phyloP scores from a whole-genome alignment of 2,888 invertebrate genomes.

The Agrotis clavis region DNA sequence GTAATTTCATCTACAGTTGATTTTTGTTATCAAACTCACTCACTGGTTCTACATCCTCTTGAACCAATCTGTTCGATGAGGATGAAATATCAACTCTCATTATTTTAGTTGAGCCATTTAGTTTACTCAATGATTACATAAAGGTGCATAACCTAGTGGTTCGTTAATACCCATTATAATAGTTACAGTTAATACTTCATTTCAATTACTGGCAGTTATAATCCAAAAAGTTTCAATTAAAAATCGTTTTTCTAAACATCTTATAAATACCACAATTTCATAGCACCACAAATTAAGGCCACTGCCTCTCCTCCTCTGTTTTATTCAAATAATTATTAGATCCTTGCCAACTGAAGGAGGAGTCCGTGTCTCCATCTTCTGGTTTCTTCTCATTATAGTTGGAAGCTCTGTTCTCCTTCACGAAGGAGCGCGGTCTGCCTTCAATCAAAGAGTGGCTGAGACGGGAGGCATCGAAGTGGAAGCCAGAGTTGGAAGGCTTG shows the following conservation, averaged over 20 bases:
- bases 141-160: not conserved
- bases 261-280: not conserved
- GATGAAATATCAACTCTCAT: too few relatives aligned
- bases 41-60: too few relatives aligned
- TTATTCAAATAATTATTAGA: constrained; percentile 75
- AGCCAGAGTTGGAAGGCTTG: constrained; percentile 86
- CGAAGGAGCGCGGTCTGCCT: constrained; percentile 71
- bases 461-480: constrained; percentile 83
- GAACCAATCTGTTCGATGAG: too few relatives aligned
- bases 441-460: constrained; percentile 77
- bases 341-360: constrained; percentile 88
- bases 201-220: not conserved
- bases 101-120: too few relatives aligned
- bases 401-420: constrained; percentile 72
- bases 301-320: constrained; percentile 63
- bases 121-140: not conserved
- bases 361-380: constrained; percentile 86
- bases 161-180: not conserved
- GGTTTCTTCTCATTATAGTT: constrained; percentile 68
- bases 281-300: constrained; percentile 39
- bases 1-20: not conserved
- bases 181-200: not conserved
- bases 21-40: too few relatives aligned
- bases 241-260: not conserved
- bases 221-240: not conserved